Base-by-base conservation (phyloP, 2,888 invertebrate genomes). In the Halocaridina rubra region DNA sequence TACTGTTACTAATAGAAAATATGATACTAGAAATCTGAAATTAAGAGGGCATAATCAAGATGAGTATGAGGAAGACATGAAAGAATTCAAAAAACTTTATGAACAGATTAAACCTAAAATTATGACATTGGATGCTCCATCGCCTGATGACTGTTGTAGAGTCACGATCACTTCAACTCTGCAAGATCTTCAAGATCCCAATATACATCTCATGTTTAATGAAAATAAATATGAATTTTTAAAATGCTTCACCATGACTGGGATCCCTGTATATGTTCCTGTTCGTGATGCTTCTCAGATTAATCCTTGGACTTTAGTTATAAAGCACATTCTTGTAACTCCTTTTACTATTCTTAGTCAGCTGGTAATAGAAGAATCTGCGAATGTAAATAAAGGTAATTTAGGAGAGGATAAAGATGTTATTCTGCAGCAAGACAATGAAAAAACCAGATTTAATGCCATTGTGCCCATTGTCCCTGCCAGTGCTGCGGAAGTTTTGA, bases 201-300 rank as follows among this genome's bases (percentile, higher is more conserved):
- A 77, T n/a, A 86, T 88, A 29, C 57, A 22, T 39, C 30, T 75
- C 3, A 5, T 86, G 13, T 27, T 86, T 7, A 27, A 86, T n/a
- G 78, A 82, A 39, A 78, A 80, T 46, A 88, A 88, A 30, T 79
- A 84, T 74, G 80, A 80, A 5, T 78, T 88, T 22, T 4, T 88
- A 32, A 84, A 53, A 53, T 69, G 27, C 22, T 82, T 88, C 33
- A 80, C 85, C 13, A 84, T 88, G 53, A 84, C 88, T 0, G 88
- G 88, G 3, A 85, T 88, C 59, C 88, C 88, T 22, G 80, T 86
- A 13, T 84, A 76, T 59, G 85, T 85, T 3, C 87, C 87, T 1
- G 67, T 87, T 13, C 79, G 69, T 57, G 82, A 85, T 67, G 53
- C 79, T 19, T 81, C 87, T 1, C 81, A 86, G 39, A 82, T 86